A percentile compares a stretch with the other conserved stretches of the same genome.
phyloP scores from a whole-genome alignment of 2,797 vertebrate species.

The Gymnodraco acuticeps region DNA sequence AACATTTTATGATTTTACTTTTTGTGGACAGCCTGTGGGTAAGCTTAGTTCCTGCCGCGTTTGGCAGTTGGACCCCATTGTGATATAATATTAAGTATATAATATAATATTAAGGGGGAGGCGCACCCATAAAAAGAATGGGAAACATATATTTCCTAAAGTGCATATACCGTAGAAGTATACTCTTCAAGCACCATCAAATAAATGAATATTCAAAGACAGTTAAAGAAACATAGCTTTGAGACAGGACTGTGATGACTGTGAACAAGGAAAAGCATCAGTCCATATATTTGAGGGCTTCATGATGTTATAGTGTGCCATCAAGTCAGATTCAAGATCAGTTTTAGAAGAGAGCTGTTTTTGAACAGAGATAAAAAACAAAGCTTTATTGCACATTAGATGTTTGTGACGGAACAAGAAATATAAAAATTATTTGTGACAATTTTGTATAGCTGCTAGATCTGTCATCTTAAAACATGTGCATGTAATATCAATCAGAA shows the following conservation, averaged over 20 bases:
- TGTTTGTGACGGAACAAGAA: not conserved
- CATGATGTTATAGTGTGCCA: slow-evolving; percentile 7
- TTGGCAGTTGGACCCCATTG: too few relatives aligned
- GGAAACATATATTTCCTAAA: too few relatives aligned
- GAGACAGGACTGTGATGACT: slow-evolving; percentile 31
- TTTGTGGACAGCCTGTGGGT: too few relatives aligned
- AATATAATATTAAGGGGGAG: too few relatives aligned
- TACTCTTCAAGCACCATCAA: not conserved
- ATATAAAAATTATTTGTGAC: not conserved
- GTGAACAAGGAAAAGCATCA: slow-evolving; percentile 19
- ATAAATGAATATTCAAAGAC: not conserved
- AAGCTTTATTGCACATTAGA: not conserved
- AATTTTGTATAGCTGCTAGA: not conserved
- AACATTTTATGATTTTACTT: too few relatives aligned
- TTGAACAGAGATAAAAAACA: not conserved
- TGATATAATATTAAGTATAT: too few relatives aligned
- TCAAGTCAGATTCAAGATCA: slow-evolving; percentile 13
- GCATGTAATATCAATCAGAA: not conserved
- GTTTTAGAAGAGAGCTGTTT: not conserved
- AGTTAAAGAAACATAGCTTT: slow-evolving; percentile 25
- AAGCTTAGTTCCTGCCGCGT: too few relatives aligned
- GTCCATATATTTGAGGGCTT: slow-evolving; percentile 18
- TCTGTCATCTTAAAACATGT: not conserved
- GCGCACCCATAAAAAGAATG: too few relatives aligned
- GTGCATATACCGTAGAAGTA: too few relatives aligned